These are phyloP conservation scores for Glaucidium brasilianum DNA, from an alignment of 2,113 vertebrate species.

Conservation along the genomic window DNA sequence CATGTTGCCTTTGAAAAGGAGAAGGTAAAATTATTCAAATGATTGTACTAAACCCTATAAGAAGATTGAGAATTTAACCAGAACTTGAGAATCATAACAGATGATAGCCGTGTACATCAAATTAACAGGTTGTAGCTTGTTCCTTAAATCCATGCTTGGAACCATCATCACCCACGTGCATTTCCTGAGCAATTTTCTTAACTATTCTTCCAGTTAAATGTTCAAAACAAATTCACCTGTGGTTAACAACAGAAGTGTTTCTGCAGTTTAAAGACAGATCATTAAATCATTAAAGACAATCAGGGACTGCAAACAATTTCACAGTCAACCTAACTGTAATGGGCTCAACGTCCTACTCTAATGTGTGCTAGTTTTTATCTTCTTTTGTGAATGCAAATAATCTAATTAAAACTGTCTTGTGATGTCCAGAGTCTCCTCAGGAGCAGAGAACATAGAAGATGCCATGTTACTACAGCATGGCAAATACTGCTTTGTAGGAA, in stretches of 20 bases:
- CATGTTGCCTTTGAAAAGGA: background rate
- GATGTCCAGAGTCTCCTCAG: background rate
- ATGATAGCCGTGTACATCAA: background rate
- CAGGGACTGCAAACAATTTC: background rate
- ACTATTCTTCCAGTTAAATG: background rate
- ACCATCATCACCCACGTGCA: rapidly evolving
- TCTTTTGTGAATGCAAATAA: background rate
- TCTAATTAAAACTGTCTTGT: background rate
- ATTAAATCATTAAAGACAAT: no score
- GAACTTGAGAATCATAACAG: background rate
- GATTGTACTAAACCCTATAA: background rate
- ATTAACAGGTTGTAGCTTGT: background rate
- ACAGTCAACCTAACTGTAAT: background rate
- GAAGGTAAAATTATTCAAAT: background rate
- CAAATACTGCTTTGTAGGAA: background rate
- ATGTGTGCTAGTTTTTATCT: background rate
- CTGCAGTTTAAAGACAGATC: background rate
- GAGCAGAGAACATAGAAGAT: background rate
- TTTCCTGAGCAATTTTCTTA: background rate
- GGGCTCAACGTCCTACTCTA: background rate
- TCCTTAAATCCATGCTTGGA: background rate
- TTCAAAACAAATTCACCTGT: background rate
- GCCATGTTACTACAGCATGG: background rate
- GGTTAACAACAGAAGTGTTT: background rate
- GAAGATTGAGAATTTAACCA: background rate